Conservation (phyloP, 2,888 invertebrate species). For the Cosmia trapezina region DNA sequence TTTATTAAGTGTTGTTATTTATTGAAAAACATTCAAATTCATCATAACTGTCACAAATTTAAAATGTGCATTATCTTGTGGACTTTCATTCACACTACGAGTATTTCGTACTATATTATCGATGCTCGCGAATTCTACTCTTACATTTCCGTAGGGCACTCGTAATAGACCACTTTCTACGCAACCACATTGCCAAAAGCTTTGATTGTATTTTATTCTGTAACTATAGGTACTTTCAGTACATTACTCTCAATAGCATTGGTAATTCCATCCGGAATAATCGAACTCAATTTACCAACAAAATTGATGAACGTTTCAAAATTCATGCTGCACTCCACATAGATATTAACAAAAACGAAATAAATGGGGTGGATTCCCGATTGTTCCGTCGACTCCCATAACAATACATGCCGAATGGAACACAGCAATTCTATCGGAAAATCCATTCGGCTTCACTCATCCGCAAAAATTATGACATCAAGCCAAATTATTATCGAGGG, state of each 20-base stretch:
- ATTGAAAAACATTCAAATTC: neutral
- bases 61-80: neutral
- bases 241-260: conserved; percentile 30
- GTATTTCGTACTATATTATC: neutral
- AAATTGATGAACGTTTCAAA: conserved; percentile 59
- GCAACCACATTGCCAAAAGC: conserved; percentile 3
- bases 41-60: neutral
- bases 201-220: conserved; percentile 4
- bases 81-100: neutral
- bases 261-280: conserved; percentile 43
- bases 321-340: conserved; percentile 63
- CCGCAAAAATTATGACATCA: conserved; percentile 86
- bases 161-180: conserved; percentile 1
- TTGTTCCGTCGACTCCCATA: conserved; percentile 77
- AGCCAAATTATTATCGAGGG: conserved; percentile 84
- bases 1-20: neutral
- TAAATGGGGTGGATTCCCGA: conserved; percentile 78
- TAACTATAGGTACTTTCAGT: conserved; percentile 35
- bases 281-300: conserved; percentile 56
- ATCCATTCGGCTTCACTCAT: conserved; percentile 85
- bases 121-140: neutral
- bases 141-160: conserved; percentile 17
- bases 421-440: conserved; percentile 87
- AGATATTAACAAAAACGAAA: conserved; percentile 71
- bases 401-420: conserved; percentile 76